Evolutionary conservation across 2,888 invertebrate species (phyloP).

Genomic region (Drosophila leonis): DNA sequence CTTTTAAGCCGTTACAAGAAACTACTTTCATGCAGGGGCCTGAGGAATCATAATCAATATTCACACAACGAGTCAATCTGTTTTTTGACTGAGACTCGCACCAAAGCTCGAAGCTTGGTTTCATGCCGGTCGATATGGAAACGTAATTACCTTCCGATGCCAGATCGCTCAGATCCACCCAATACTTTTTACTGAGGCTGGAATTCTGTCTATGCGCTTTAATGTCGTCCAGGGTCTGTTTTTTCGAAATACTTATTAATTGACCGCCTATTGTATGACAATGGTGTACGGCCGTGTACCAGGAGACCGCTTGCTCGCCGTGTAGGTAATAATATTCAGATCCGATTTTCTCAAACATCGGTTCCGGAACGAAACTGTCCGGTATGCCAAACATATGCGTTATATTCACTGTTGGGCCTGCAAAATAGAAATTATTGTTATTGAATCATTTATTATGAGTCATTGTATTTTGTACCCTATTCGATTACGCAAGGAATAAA

Average conservation of each 20-base stretch:
- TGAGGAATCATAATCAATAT: not conserved
- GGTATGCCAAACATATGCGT: not conserved
- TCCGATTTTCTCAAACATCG: conserved; percentile 4
- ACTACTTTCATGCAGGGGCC: conserved; percentile 23
- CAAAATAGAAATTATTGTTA: not conserved
- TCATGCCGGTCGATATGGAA: conserved; percentile 31
- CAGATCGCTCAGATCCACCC: conserved; percentile 40
- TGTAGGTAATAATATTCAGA: conserved; percentile 16
- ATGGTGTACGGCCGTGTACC: not conserved
- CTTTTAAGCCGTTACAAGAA: not conserved
- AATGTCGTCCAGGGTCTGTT: not conserved
- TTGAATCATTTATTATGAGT: too few species aligned
- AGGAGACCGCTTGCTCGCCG: fast-evolving
- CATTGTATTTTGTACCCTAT: too few species aligned
- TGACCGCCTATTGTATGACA: conserved; percentile 19
- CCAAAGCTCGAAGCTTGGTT: conserved; percentile 16
- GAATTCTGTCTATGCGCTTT: not conserved
- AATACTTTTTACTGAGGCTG: not conserved
- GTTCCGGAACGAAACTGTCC: not conserved
- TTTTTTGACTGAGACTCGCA: not conserved
- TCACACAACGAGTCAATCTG: conserved; percentile 13
- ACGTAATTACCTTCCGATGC: not conserved
- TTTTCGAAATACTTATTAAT: conserved; percentile 16
- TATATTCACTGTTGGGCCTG: not conserved
- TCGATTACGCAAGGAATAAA: not conserved